Percentiles rank a stretch among this genome's conserved stretches.
Evolutionary conservation across 2,888 invertebrate genomes (phyloP).

Genomic region (Nematopogon swammerdamellus): DNA sequence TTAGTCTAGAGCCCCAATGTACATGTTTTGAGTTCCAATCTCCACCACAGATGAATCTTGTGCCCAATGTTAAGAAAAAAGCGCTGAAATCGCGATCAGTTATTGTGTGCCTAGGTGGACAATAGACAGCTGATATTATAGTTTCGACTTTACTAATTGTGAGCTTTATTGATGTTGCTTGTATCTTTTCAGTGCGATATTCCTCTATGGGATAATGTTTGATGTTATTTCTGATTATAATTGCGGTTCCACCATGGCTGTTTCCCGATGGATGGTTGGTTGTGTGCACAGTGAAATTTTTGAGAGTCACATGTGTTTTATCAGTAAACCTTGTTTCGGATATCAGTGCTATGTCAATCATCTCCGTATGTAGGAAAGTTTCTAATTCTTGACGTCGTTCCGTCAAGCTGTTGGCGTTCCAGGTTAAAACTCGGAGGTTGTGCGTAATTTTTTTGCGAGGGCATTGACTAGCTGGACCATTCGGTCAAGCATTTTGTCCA

Average conservation of each 20-base stretch:
- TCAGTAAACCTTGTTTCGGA: slow-evolving; percentile 1
- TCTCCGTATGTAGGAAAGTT: slow-evolving; percentile 1
- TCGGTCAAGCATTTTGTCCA: background rate
- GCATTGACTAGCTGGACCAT: background rate
- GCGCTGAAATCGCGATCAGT: background rate
- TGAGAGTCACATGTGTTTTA: background rate
- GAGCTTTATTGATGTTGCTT: background rate
- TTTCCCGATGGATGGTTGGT: background rate
- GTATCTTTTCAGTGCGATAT: background rate
- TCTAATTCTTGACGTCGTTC: slow-evolving; percentile 3
- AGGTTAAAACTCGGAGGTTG: slow-evolving; percentile 3
- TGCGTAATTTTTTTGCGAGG: background rate
- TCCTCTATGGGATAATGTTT: background rate
- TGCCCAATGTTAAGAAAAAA: background rate
- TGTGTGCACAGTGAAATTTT: background rate
- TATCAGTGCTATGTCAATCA: slow-evolving; percentile 4
- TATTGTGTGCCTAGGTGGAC: slow-evolving; percentile 1
- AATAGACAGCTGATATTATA: slow-evolving; percentile 1
- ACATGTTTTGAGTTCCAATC: slow-evolving; percentile 2
- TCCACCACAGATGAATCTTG: slow-evolving; percentile 1
- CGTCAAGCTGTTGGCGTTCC: slow-evolving; percentile 5
- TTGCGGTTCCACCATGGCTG: background rate
- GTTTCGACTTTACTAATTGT: background rate
- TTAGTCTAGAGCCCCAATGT: background rate
- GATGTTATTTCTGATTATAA: background rate